Percentiles rank a stretch among this genome's conserved stretches.
phyloP scores from a whole-genome alignment of 2,797 vertebrate genomes.

The Oryzias sinensis region DNA sequence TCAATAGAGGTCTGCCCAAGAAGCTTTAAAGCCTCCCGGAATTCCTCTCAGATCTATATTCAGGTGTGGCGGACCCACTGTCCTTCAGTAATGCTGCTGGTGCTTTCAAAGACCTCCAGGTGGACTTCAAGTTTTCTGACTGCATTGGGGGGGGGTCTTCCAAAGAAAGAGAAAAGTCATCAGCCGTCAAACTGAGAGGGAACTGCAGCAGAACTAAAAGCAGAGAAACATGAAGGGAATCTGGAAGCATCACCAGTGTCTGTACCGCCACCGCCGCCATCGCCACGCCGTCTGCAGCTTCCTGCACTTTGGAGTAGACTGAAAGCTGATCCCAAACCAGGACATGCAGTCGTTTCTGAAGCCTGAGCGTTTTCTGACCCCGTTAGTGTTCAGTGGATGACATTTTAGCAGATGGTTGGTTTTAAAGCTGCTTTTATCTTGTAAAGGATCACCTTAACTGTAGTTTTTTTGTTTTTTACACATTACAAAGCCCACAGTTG shows the following conservation, averaged over 20 bases:
- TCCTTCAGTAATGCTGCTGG: conserved; percentile 1
- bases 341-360: background rate
- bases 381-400: conserved; percentile 19
- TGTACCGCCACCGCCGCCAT: conserved; percentile 28
- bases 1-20: too few relatives aligned
- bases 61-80: background rate
- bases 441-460: background rate
- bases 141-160: background rate
- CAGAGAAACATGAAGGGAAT: background rate
- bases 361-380: conserved; percentile 11
- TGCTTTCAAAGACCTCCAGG: conserved; percentile 27
- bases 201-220: background rate
- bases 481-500: background rate
- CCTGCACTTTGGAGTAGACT: conserved; percentile 32
- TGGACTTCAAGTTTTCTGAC: background rate
- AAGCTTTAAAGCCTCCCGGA: background rate
- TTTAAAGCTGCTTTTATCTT: conserved; percentile 4
- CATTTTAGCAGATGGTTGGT: conserved; percentile 2
- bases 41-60: background rate
- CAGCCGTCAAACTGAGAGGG: conserved; percentile 7
- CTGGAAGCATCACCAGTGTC: conserved; percentile 5
- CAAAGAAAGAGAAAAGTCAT: background rate
- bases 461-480: background rate
- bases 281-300: conserved; percentile 21
- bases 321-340: conserved; percentile 33